Evolutionary conservation across 2,113 vertebrate genomes (phyloP), one percentile per base, ranked within the genome.

Genomic region (Brachionichthys hirsutus): DNA sequence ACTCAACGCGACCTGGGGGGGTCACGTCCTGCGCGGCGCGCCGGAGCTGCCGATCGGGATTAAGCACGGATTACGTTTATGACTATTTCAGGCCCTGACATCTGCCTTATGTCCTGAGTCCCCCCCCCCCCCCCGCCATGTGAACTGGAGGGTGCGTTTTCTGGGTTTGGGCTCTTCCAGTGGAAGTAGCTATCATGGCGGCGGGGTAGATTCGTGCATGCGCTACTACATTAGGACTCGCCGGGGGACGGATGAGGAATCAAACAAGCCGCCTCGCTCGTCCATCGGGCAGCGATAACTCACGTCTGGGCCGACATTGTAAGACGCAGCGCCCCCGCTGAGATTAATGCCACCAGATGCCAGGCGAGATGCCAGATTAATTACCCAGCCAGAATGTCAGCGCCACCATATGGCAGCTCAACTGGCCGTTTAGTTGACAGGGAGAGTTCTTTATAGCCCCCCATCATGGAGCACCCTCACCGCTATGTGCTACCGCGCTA

Each of bases 341-440:
- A 91, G 89, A 91, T 90, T 89, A 91, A 91, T 92, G 90, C 85
- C 86, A 89, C 90, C 89, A 91, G 90, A 90, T 91, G 90, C 89
- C 90, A 89, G 84, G 87, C 86, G 85, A 87, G 89, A 89, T 90
- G 89, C 89, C 87, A 88, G 91, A 91, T 92, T 91, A 91, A 90
- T 91, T 91, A 91, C 89, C 85, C 88, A 85, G 84, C 89, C 88
- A 91, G 91, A 91, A 91, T 91, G 89, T 88, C 89, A 91, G 84
- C 82, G 64, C 80, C 78, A 82, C 89, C 90, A 92, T 92, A 91
- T 91, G 90, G 87, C 87, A 79, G 82, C 88, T 88, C 86, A 86
- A 89, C 87, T 85, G 90, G 85, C 89, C 87, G 83, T 91, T 91
- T 86, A 89, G 83, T 82, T 88, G 88, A 89, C 87, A 86, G 87